Evolutionary conservation across 2,797 vertebrate genomes (phyloP), one percentile per base, ranked within the genome.

Genomic region (Hephaestus fuliginosus): DNA sequence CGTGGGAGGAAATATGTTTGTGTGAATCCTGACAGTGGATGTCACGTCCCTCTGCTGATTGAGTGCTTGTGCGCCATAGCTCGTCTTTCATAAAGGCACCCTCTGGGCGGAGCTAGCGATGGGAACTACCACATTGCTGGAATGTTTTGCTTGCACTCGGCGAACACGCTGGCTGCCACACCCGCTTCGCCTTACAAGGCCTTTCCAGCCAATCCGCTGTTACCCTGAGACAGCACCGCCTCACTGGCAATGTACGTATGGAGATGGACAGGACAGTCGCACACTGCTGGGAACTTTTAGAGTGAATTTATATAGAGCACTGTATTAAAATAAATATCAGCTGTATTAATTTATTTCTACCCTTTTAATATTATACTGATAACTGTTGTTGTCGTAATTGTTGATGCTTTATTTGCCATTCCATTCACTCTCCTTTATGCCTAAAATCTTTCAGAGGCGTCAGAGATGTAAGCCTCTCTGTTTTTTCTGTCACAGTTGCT

Each of bases 131-230:
- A 84, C 89, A 17, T 86, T 96, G 72, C 83, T 96, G 94, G 94
- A 96, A 92, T 96, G 95, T 93, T 96, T 97, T 74, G 85, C 94
- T 85, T 69, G 86, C 88, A 86, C 89, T 61, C 61, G 90, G 83
- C 87, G 81, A 88, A 85, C 75, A 36, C 84, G 46, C 67, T 84
- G 85, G 75, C 75, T 41, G 63, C 89, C 91, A 63, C 84, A 87
- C 89, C 92, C 89, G 86, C 89, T 83, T 69, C 85, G 78, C 77
- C 86, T 91, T 70, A 28, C 72, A 76, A 95, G 91, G 85, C 91
- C 93, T 53, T 90, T 96, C 91, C 95, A 88, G 62, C 96, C 93
- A 82, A 91, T 96, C 89, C 94, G 92, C 83, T 97, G 96, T 91
- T 86, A 95, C 83, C 97, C 96, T 52, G 96, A 96, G 90, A 89